A percentile compares a stretch with the other conserved stretches of the same genome.
Evolutionary conservation across 2,888 invertebrate species (phyloP).

Genomic region (Thera britannica): DNA sequence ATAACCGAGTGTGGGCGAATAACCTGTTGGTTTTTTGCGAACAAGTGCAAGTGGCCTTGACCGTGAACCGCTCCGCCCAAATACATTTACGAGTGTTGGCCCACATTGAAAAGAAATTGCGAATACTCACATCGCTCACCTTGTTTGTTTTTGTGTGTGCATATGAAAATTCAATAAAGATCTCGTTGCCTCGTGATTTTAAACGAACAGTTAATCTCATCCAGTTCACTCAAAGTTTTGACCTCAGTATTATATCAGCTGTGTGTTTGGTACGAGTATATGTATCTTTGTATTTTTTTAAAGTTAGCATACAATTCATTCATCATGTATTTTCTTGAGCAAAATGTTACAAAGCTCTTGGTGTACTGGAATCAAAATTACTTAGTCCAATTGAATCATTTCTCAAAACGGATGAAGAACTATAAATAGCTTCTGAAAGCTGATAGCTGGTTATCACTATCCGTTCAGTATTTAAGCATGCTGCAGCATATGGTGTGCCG

Average conservation of each 20-base stretch:
- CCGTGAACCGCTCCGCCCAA: constrained; percentile 68
- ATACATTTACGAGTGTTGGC: constrained; percentile 49
- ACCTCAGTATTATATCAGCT: neutral
- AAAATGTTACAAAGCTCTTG: neutral
- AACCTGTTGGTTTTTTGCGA: constrained; percentile 79
- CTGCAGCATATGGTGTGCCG: constrained; percentile 40
- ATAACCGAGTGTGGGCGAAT: constrained; percentile 61
- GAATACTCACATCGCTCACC: constrained; percentile 14
- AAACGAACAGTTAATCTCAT: too few species aligned
- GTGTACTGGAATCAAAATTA: neutral
- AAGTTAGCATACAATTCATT: too few species aligned
- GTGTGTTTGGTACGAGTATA: too few species aligned
- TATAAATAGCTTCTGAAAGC: neutral
- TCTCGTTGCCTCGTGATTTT: too few species aligned
- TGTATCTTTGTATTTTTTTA: too few species aligned
- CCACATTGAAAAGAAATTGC: constrained; percentile 49
- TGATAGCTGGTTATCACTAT: constrained; percentile 3
- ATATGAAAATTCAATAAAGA: neutral
- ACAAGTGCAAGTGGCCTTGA: constrained; percentile 79
- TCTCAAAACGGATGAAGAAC: neutral
- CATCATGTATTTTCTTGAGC: too few species aligned
- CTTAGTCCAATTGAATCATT: neutral
- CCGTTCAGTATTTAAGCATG: constrained; percentile 1
- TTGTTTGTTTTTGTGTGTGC: constrained; percentile 32
- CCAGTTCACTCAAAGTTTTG: too few species aligned